Evolutionary conservation across 2,113 vertebrate genomes (phyloP).

Genomic region (Axis porcinus): DNA sequence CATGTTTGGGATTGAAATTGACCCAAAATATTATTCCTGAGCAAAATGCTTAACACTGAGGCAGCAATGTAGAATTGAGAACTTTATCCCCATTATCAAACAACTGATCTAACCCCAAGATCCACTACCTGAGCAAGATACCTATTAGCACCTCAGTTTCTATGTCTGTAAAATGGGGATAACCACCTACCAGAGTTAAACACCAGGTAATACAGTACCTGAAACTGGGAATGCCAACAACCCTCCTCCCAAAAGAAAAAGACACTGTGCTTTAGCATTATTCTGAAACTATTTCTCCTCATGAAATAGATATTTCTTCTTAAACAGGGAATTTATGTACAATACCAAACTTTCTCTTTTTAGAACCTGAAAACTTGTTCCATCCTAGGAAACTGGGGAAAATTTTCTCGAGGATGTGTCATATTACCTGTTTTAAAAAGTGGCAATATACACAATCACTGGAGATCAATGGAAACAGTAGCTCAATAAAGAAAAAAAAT

Average conservation of each 20-base stretch:
- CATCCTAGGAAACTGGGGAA: not conserved
- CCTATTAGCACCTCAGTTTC: not conserved
- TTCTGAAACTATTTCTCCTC: not conserved
- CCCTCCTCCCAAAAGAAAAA: not conserved
- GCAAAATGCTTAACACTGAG: not conserved
- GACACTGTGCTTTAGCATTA: not conserved
- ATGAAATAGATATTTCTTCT: not conserved
- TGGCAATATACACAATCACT: not conserved
- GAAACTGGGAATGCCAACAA: not conserved
- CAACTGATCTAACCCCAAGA: not conserved
- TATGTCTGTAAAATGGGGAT: not conserved
- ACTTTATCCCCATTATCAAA: constrained; percentile 1
- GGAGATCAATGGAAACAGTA: not conserved
- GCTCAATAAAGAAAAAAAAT: not conserved
- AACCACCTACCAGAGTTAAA: not conserved
- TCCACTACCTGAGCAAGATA: not conserved
- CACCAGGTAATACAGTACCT: not conserved
- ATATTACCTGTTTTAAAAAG: not conserved
- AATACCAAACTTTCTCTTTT: not conserved
- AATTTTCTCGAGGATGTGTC: not conserved
- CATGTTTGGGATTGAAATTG: not conserved
- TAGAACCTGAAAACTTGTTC: not conserved
- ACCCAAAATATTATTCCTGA: not conserved
- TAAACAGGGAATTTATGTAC: not conserved
- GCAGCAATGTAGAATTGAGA: not conserved